Evolutionary conservation across 2,888 invertebrate species (phyloP).

Genomic region (Cristatella mucedo): DNA sequence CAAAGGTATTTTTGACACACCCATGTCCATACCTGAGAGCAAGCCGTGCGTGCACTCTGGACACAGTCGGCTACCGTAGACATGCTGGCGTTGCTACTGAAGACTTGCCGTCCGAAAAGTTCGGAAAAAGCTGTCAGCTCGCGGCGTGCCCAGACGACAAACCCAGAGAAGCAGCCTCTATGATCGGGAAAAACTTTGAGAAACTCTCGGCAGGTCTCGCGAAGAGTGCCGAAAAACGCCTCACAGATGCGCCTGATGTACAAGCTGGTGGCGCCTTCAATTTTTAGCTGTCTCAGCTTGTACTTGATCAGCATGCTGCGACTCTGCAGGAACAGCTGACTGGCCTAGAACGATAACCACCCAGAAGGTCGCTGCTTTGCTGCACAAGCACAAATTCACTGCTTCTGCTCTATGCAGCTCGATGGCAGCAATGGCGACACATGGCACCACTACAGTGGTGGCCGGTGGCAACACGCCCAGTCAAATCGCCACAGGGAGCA

Average conservation of each 20-base stretch:
- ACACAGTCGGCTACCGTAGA: slow-evolving; percentile 72
- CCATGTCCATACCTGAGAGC: slow-evolving; percentile 44
- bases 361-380: slow-evolving; percentile 2
- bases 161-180: slow-evolving; percentile 55
- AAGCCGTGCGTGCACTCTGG: slow-evolving; percentile 58
- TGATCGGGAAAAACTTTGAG: slow-evolving; percentile 63
- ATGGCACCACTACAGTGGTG: too few species aligned
- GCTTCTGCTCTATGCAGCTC: too few species aligned
- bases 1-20: neutral
- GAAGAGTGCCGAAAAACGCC: slow-evolving; percentile 65
- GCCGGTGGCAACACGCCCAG: too few species aligned
- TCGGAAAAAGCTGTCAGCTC: slow-evolving; percentile 38
- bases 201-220: slow-evolving; percentile 59
- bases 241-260: slow-evolving; percentile 66
- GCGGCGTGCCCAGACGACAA: slow-evolving; percentile 72
- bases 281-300: slow-evolving; percentile 56
- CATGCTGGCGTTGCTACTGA: slow-evolving; percentile 70
- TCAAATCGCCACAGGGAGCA: too few species aligned
- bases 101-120: slow-evolving; percentile 49
- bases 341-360: slow-evolving; percentile 47
- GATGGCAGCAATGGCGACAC: too few species aligned
- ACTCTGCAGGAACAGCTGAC: slow-evolving; percentile 62
- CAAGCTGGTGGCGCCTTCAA: slow-evolving; percentile 54
- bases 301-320: slow-evolving; percentile 66
- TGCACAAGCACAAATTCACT: too few species aligned